These are phyloP conservation scores for Oceanodroma leucorhoa DNA, from an alignment of 2,797 vertebrate species.

Conservation along the genomic window DNA sequence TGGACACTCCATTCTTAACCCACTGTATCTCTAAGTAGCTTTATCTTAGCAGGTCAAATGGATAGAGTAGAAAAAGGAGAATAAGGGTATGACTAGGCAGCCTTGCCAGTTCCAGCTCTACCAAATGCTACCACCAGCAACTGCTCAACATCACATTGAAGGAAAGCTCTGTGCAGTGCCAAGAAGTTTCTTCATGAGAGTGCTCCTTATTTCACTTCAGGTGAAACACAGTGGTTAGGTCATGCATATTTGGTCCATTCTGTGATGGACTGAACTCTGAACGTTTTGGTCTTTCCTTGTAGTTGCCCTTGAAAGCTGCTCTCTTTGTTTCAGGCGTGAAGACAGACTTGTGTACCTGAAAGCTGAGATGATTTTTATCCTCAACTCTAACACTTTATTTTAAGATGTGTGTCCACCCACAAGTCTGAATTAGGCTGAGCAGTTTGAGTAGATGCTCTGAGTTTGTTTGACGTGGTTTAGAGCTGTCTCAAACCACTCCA, in stretches of 20 bases:
- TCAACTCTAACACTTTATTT: neutral
- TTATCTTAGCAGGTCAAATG: neutral
- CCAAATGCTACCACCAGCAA: neutral
- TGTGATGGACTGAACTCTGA: neutral
- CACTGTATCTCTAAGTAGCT: neutral
- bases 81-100: neutral
- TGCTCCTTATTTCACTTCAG: neutral
- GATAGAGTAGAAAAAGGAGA: neutral
- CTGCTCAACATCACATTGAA: neutral
- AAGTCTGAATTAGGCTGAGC: neutral
- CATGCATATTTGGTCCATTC: neutral
- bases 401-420: neutral
- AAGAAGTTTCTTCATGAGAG: neutral
- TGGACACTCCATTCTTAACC: neutral
- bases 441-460: neutral
- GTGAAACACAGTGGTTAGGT: neutral
- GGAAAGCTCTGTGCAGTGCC: neutral
- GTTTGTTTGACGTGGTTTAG: neutral
- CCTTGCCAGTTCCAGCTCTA: neutral
- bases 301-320: neutral
- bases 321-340: neutral
- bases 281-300: neutral
- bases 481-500: neutral
- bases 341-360: neutral
- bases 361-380: neutral